Evolutionary conservation across 2,113 vertebrate species (phyloP).

Genomic region (Amia ocellicauda): DNA sequence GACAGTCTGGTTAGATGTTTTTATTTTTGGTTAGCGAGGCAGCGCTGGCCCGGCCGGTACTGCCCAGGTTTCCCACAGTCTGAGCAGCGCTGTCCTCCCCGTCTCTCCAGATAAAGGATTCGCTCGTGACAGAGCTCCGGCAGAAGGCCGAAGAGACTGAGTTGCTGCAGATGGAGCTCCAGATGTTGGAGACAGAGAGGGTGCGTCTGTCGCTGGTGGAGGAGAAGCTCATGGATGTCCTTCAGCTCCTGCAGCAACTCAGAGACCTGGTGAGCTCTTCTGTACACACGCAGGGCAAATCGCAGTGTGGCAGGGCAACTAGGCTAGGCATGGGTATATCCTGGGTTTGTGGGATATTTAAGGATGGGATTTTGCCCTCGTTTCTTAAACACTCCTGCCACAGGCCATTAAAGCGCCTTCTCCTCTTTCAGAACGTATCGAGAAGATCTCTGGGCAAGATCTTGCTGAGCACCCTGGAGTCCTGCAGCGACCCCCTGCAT

Average conservation of each 20-base stretch:
- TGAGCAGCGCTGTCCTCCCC: conserved; percentile 1
- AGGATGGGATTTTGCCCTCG: not conserved
- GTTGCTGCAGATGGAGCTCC: conserved; percentile 79
- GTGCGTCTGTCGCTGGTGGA: conserved; percentile 86
- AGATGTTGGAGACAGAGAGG: conserved; percentile 86
- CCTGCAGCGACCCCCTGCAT: conserved; percentile 70
- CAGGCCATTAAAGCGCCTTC: conserved; percentile 10
- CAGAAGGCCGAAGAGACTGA: conserved; percentile 75
- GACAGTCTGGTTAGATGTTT: too few relatives aligned
- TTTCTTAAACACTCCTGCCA: not conserved
- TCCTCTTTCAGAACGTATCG: conserved; percentile 75
- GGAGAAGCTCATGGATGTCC: conserved; percentile 84
- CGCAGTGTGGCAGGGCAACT: not conserved
- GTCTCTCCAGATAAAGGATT: conserved; percentile 65
- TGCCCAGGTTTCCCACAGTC: too few relatives aligned
- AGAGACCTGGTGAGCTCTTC: conserved; percentile 74
- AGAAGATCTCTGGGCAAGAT: conserved; percentile 85
- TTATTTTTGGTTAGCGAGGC: too few relatives aligned
- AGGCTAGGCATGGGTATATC: not conserved
- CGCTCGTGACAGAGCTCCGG: conserved; percentile 71
- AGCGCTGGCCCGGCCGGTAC: too few relatives aligned
- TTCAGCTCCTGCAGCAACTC: conserved; percentile 84
- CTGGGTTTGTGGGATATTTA: not conserved
- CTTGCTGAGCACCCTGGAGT: conserved; percentile 84
- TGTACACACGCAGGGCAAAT: too few relatives aligned